Base-by-base conservation (phyloP, 1,140 invertebrate genomes). In the Drosophila nigrodunni region DNA sequence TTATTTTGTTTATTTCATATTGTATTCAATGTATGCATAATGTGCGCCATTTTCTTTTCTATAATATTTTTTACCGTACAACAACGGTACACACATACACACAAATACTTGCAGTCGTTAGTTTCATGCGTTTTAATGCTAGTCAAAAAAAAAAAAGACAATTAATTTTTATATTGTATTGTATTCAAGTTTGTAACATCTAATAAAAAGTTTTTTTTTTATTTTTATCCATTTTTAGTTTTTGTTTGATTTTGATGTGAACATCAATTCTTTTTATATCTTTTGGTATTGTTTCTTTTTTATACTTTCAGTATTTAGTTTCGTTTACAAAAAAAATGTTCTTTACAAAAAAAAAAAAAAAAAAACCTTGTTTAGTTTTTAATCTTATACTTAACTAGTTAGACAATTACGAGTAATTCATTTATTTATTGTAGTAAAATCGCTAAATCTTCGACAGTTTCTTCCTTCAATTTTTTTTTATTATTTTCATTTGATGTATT, bases 401-500 rank as follows among this genome's bases (percentile, higher is more conserved):
- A 64, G 67, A 74, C 72, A 64, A 44, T 75, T 54, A 65, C 66
- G 37, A 75, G 43, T 59, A 71, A 65, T 71, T 18, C 34, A n/a
- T n/a, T 54, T 30, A 49, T 35, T 76, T 72, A 76, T 76, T 72
- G 54, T 72, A 76, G 68, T 76, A 72, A 76, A 76, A 76, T 76
- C 74, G 74, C 61, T 66, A 76, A 72, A 72, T 76, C 43, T 58
- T 21, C 34, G 46, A 60, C 47, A 54, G 64, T 15, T 66, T 15
- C 7, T 13, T 15, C 44, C 18, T 6, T 43, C 15, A 25, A 21
- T 21, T 21, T 21, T 21, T 21, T 34, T 7, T 8, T 41, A 11
- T 61, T 37, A 25, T 37, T 57, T 10, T 11, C 8, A 34, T 52
- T 75, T 44, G 34, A 54, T 54, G 35, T 70, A 75, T 71, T 61